phyloP scores from a whole-genome alignment of 2,113 vertebrate species.

The Lanius ludovicianus region DNA sequence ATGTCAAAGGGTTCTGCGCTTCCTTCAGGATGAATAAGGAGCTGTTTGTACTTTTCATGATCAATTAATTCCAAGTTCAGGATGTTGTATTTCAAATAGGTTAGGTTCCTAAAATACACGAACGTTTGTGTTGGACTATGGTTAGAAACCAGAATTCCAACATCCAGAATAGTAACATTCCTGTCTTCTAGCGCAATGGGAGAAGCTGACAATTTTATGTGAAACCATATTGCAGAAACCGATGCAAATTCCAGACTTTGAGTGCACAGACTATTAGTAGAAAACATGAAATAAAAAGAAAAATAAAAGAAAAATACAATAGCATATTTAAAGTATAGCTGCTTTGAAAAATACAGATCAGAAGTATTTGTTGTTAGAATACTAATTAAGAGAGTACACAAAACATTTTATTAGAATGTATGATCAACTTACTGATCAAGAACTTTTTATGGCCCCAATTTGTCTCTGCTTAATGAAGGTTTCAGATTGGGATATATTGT shows the following conservation, averaged over 20 bases:
- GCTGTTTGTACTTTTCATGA: constrained; percentile 75
- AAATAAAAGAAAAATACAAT: background rate
- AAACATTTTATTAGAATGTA: background rate
- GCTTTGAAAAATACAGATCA: background rate
- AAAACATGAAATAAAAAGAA: constrained; percentile 1
- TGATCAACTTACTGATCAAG: background rate
- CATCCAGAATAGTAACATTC: constrained; percentile 79
- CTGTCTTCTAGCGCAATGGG: constrained; percentile 76
- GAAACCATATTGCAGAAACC: constrained; percentile 67
- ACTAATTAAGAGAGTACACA: background rate
- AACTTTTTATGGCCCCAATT: background rate
- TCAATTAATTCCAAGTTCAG: constrained; percentile 78
- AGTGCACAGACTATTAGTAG: constrained; percentile 41
- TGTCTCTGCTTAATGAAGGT: background rate
- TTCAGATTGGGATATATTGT: background rate
- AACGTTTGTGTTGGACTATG: constrained; percentile 75
- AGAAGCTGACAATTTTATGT: constrained; percentile 76
- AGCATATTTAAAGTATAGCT: background rate
- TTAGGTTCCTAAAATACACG: constrained; percentile 72
- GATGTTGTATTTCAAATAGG: constrained; percentile 72
- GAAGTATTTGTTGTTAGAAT: background rate
- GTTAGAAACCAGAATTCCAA: constrained; percentile 76
- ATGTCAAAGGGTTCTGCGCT: constrained; percentile 64
- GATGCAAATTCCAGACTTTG: constrained; percentile 72
- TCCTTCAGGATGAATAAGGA: constrained; percentile 67